These are phyloP conservation scores for Drosophila nigromelanica DNA, from an alignment of 1,140 invertebrate species.

Conservation along the genomic window DNA sequence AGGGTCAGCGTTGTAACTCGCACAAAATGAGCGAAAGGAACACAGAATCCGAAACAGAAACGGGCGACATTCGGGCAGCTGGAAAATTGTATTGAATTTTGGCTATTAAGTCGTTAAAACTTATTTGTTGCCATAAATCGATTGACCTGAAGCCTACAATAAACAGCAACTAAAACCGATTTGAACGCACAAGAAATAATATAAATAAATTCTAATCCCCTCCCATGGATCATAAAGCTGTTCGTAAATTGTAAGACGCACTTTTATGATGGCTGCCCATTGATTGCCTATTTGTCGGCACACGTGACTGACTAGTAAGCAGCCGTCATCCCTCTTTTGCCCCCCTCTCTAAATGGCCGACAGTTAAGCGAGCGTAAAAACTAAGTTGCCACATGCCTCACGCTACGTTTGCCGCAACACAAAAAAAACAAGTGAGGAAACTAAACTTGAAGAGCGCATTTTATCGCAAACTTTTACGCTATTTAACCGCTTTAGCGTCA, in stretches of 20 bases:
- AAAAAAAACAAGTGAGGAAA: background rate
- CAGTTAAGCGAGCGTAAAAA: slow-evolving; percentile 56
- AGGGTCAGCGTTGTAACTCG: slow-evolving; percentile 64
- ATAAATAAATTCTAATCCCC: slow-evolving; percentile 36
- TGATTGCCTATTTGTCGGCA: slow-evolving; percentile 58
- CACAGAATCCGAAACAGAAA: slow-evolving; percentile 2
- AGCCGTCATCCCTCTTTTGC: background rate
- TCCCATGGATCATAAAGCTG: slow-evolving; percentile 45
- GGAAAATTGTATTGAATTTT: slow-evolving; percentile 81
- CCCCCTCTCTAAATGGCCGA: slow-evolving; percentile 12
- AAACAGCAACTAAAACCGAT: slow-evolving; percentile 51
- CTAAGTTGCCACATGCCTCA: slow-evolving; percentile 26
- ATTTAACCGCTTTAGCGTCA: slow-evolving; percentile 74
- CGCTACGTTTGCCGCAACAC: background rate
- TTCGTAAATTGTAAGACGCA: slow-evolving; percentile 18
- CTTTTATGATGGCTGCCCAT: slow-evolving; percentile 57
- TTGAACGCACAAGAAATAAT: slow-evolving; percentile 24
- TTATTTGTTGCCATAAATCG: slow-evolving; percentile 60
- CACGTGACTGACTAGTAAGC: slow-evolving; percentile 59
- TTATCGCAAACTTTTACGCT: slow-evolving; percentile 78
- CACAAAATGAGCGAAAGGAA: background rate
- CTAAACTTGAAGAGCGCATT: slow-evolving; percentile 30
- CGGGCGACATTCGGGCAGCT: slow-evolving; percentile 51
- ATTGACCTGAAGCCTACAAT: slow-evolving; percentile 30
- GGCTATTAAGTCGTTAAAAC: slow-evolving; percentile 78